phyloP scores from a whole-genome alignment of 2,888 invertebrate genomes.

The Conomelus anceps region DNA sequence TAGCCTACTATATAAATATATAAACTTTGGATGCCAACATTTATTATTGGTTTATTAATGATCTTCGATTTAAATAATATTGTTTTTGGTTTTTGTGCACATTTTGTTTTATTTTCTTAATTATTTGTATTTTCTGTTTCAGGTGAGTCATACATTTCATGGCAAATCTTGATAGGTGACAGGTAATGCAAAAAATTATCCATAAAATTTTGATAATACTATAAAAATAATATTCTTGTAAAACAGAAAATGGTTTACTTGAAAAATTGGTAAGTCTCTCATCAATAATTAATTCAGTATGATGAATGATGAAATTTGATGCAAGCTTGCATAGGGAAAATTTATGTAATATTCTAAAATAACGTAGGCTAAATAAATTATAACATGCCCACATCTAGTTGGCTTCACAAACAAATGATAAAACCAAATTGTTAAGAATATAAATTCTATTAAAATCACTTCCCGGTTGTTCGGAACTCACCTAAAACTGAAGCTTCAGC shows the following conservation, averaged over 20 bases:
- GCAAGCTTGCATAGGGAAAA: too few species aligned
- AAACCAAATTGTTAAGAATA: neutral
- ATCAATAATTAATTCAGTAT: neutral
- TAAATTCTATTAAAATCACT: too few species aligned
- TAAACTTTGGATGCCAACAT: too few species aligned
- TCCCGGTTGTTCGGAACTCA: too few species aligned
- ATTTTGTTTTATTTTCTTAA: neutral
- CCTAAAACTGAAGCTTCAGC: too few species aligned
- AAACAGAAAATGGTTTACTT: too few species aligned
- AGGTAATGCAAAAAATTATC: neutral
- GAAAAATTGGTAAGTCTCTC: neutral
- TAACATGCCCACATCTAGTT: neutral
- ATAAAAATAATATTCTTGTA: too few species aligned
- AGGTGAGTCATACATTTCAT: neutral
- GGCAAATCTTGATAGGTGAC: neutral
- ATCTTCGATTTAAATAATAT: neutral
- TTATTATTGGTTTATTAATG: too few species aligned
- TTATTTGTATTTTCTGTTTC: neutral
- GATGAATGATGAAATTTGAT: neutral
- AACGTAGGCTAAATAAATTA: neutral
- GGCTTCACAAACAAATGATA: neutral
- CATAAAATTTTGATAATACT: too few species aligned
- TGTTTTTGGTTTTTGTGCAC: neutral
- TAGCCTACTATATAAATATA: too few species aligned
- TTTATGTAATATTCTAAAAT: neutral